Evolutionary conservation across 2,888 invertebrate genomes (phyloP).

Genomic region (Drosophila buzzatii): DNA sequence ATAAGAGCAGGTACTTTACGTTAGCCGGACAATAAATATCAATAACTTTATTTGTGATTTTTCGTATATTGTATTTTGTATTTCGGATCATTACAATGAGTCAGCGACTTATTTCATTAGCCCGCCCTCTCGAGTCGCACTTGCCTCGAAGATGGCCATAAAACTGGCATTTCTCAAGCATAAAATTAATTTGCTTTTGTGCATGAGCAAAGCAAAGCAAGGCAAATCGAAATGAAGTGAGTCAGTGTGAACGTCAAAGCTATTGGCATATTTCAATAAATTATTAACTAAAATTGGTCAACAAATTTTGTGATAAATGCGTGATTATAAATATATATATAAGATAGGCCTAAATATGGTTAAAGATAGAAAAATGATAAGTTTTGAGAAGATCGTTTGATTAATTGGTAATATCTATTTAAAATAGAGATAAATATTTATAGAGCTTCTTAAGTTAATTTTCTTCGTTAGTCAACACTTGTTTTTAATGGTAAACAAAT

Average conservation of each 20-base stretch:
- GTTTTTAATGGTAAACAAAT: neutral
- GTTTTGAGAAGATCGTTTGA: neutral
- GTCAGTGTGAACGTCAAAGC: slow-evolving; percentile 10
- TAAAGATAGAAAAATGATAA: neutral
- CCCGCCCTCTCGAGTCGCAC: slow-evolving; percentile 24
- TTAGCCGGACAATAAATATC: slow-evolving; percentile 18
- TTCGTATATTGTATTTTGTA: slow-evolving; percentile 12
- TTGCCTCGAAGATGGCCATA: slow-evolving; percentile 27
- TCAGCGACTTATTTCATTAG: slow-evolving; percentile 19
- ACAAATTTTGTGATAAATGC: slow-evolving; percentile 1
- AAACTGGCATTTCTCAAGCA: slow-evolving; percentile 48
- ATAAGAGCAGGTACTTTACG: neutral
- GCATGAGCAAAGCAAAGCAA: slow-evolving; percentile 24
- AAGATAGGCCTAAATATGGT: neutral
- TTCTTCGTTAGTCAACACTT: neutral
- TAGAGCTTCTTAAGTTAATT: neutral
- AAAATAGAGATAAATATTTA: neutral
- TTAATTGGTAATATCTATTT: neutral
- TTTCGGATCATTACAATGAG: slow-evolving; percentile 28
- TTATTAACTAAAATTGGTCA: slow-evolving; percentile 25
- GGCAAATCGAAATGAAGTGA: slow-evolving; percentile 15
- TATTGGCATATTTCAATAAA: slow-evolving; percentile 23
- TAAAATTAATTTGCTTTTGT: slow-evolving; percentile 44
- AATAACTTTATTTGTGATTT: neutral
- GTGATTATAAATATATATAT: neutral